Evolutionary conservation across 2,797 vertebrate species (phyloP), one percentile per base, ranked within the genome.

Genomic region (Megaceryle alcyon): DNA sequence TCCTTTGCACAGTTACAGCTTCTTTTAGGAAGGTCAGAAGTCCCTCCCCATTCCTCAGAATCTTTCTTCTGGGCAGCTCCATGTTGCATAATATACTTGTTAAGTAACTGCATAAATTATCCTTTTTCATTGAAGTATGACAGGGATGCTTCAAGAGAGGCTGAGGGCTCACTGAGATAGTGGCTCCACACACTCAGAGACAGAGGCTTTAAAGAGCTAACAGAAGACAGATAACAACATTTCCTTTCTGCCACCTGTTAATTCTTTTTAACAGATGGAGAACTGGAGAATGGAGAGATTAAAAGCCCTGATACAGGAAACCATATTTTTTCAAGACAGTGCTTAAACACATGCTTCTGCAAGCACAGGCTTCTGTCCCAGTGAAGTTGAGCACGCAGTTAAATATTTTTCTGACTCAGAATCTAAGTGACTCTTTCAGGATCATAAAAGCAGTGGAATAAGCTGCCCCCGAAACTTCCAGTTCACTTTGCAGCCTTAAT

Each of bases 191-290:
- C 39, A 19, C 37, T 57, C 83, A 8, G 35, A 86, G 37, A 33
- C 72, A 91, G 80, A 86, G 77, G 79, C 80, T 94, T 86, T 84
- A 79, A 86, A 92, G 86, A 92, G 64, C 94, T 82, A 95, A 94
- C 81, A 95, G 83, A 77, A 96, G 93, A 94, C 88, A 95, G 91
- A 96, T 33, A 95, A 92, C 64, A 88, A 96, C 94, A 92, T 95
- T 96, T 97, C 95, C 84, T 90, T 91, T 92, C 93, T 93, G 94
- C 94, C 96, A 96, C 96, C 95, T 95, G 94, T 88, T 95, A 96
- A 92, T 94, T 95, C 93, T 77, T 93, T 95, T 94, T 90, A 97
- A 87, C 95, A 97, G 96, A 96, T 96, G 94, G 91, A 94, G 88
- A 93, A 86, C 56, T 92, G 78, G 71, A 92, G 93, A 96, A 93